Evolutionary conservation across 1,140 invertebrate genomes (phyloP).

Genomic region (Ephestia elutella): DNA sequence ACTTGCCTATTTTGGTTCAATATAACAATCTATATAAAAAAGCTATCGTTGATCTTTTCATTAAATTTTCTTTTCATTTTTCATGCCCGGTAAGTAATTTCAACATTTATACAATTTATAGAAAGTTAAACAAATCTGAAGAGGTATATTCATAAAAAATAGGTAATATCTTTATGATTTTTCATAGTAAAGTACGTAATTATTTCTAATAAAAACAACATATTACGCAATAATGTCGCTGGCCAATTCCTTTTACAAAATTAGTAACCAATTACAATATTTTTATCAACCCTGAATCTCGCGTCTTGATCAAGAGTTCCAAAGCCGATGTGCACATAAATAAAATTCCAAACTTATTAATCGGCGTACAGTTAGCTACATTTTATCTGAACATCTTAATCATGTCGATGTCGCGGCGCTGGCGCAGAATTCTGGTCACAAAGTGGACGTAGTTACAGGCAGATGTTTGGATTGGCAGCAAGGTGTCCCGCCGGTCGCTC

Average conservation of each 20-base stretch:
- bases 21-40: background rate
- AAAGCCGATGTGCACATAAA: background rate
- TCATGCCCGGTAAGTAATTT: no score
- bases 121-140: no score
- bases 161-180: no score
- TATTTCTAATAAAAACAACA: no score
- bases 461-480: conserved; percentile 63
- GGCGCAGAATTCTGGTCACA: conserved; percentile 7
- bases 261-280: background rate
- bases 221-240: no score
- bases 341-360: background rate
- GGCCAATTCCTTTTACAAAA: no score
- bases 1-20: background rate
- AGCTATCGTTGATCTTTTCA: background rate
- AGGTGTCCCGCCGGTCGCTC: conserved; percentile 48
- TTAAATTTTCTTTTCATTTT: background rate
- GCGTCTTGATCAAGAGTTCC: background rate
- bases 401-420: conserved; percentile 12
- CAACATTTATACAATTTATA: no score
- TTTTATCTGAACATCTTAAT: conserved; percentile 9
- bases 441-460: conserved; percentile 23
- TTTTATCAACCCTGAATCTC: background rate
- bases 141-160: no score
- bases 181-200: no score
- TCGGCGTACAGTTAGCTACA: conserved; percentile 2